Percentiles rank a stretch among this genome's conserved stretches.
Evolutionary conservation across 2,888 invertebrate species (phyloP).

Genomic region (Drosophila mimica): DNA sequence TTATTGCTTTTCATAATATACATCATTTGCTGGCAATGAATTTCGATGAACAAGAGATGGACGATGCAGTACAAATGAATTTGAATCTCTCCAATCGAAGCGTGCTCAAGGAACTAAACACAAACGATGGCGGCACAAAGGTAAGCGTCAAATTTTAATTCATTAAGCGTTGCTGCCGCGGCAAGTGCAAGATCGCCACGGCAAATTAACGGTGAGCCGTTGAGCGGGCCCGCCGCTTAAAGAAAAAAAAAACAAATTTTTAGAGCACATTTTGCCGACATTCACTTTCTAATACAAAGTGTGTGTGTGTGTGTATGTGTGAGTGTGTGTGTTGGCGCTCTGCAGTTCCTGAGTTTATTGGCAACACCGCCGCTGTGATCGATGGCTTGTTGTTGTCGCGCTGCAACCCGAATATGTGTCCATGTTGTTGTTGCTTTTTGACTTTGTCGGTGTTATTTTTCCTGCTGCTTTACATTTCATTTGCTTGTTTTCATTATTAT

Average conservation of each 20-base stretch:
- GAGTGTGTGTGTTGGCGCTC: conserved; percentile 17
- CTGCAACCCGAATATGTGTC: conserved; percentile 36
- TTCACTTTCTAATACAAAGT: conserved; percentile 50
- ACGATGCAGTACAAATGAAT: conserved; percentile 31
- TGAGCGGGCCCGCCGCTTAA: conserved; percentile 33
- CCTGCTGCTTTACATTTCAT: conserved; percentile 44
- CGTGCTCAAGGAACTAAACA: conserved; percentile 73
- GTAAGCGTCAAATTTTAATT: conserved; percentile 55
- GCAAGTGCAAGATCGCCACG: conserved; percentile 17
- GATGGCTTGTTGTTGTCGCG: conserved; percentile 19
- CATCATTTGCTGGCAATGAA: conserved; percentile 45
- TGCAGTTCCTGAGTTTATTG: conserved; percentile 45
- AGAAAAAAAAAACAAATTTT: conserved; percentile 1
- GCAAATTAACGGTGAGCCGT: conserved; percentile 14
- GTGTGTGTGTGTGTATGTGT: not conserved
- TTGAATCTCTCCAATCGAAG: conserved; percentile 46
- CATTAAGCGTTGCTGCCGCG: conserved; percentile 21
- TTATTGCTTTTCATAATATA: not conserved
- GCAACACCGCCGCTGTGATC: conserved; percentile 39
- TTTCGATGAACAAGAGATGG: conserved; percentile 22
- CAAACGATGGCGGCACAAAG: conserved; percentile 68
- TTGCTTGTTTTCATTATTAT: conserved; percentile 47
- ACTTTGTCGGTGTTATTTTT: conserved; percentile 12
- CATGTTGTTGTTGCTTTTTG: not conserved
- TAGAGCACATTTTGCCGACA: conserved; percentile 28